A percentile compares a stretch with the other conserved stretches of the same genome.
Evolutionary conservation across 2,888 invertebrate genomes (phyloP).

Genomic region (Lepeophtheirus nordmannii): DNA sequence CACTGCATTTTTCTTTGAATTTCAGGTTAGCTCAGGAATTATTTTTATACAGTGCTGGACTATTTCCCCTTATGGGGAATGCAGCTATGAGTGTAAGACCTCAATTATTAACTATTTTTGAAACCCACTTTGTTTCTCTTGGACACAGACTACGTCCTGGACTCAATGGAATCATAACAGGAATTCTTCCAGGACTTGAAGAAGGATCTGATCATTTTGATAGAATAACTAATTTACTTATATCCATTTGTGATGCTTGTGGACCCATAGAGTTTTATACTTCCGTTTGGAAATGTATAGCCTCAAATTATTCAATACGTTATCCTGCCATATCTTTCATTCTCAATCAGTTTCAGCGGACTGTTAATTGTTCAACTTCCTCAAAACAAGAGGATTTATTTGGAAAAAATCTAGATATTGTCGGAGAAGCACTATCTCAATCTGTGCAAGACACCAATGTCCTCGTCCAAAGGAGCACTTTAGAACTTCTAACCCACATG

Average conservation of each 20-base stretch:
- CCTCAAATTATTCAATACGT: slow-evolving; percentile 48
- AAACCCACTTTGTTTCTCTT: slow-evolving; percentile 69
- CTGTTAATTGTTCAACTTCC: slow-evolving; percentile 44
- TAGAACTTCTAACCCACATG: slow-evolving; percentile 63
- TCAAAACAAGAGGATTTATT: slow-evolving; percentile 66
- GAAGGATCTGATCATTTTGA: slow-evolving; percentile 69
- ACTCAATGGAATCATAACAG: slow-evolving; percentile 64
- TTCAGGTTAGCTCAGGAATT: slow-evolving; percentile 54
- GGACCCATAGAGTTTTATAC: slow-evolving; percentile 64
- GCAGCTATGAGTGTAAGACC: slow-evolving; percentile 80
- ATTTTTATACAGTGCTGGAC: slow-evolving; percentile 64
- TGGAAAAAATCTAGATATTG: slow-evolving; percentile 64
- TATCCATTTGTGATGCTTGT: slow-evolving; percentile 57
- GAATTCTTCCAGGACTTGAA: slow-evolving; percentile 70
- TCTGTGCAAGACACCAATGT: slow-evolving; percentile 63
- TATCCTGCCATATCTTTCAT: slow-evolving; percentile 66
- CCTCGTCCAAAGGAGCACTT: slow-evolving; percentile 64
- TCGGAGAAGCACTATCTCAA: slow-evolving; percentile 59
- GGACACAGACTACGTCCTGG: slow-evolving; percentile 59
- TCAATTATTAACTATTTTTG: slow-evolving; percentile 61
- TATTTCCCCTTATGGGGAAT: slow-evolving; percentile 73
- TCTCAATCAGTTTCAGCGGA: slow-evolving; percentile 60
- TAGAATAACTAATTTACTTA: slow-evolving; percentile 47
- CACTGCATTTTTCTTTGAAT: background rate
- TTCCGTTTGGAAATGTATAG: slow-evolving; percentile 71